Evolutionary conservation across 2,888 invertebrate genomes (phyloP).

Genomic region (Serripes groenlandicus): DNA sequence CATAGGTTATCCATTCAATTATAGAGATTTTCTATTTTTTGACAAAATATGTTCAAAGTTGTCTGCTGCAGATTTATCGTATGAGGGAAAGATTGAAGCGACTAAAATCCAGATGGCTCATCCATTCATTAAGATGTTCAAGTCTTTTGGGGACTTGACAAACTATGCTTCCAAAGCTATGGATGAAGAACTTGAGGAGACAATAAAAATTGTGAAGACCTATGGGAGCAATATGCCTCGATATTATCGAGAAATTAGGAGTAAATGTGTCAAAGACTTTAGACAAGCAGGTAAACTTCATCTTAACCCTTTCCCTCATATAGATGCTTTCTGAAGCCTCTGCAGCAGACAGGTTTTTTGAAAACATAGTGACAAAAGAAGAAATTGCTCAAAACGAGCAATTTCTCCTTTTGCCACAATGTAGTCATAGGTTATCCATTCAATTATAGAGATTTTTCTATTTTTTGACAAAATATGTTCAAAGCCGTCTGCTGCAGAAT

Average conservation of each 20-base stretch:
- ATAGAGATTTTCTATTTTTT: not conserved
- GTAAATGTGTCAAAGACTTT: constrained; percentile 73
- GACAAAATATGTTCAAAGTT: too few relatives aligned
- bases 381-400: not conserved
- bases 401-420: constrained; percentile 10
- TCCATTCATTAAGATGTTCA: constrained; percentile 79
- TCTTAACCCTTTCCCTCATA: not conserved
- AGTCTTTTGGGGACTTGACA: constrained; percentile 76
- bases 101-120: constrained; percentile 60
- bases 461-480: too few relatives aligned
- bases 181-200: constrained; percentile 83
- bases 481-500: too few relatives aligned
- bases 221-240: constrained; percentile 77
- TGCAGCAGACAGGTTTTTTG: not conserved
- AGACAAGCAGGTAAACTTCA: constrained; percentile 77
- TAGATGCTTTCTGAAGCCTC: not conserved
- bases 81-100: too few relatives aligned
- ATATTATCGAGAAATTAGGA: constrained; percentile 76
- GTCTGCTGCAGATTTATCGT: too few relatives aligned
- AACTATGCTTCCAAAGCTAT: constrained; percentile 81
- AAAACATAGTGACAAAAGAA: not conserved
- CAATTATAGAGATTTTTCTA: too few relatives aligned
- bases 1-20: too few relatives aligned
- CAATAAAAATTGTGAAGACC: constrained; percentile 83
- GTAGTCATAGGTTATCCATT: too few relatives aligned